Evolutionary conservation across 2,797 vertebrate genomes (phyloP), one percentile per base, ranked within the genome.

Genomic region (Sciurus vulgaris): DNA sequence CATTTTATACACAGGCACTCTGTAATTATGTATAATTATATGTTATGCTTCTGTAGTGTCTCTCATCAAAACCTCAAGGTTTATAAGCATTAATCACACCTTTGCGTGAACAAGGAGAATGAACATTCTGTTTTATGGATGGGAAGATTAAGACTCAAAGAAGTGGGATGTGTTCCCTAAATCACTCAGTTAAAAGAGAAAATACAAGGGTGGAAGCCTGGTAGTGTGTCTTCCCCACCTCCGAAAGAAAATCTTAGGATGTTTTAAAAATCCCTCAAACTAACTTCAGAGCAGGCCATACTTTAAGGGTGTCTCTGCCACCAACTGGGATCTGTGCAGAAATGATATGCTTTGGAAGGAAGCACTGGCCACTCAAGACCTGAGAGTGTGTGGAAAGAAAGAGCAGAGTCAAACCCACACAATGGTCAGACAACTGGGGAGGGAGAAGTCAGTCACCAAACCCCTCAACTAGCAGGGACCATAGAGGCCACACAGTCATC

Each of bases 1-100:
- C 49, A 44, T 90, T 61, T 93, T 83, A 88, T 49, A 85, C 33
- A 73, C 18, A 74, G 41, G 72, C 49, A 17, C n/a, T 77, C 88
- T 93, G 4, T 95, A 95, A 95, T 93, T 96, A 94, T 33, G 73
- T 74, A 38, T 92, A 97, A 95, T 86, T 59, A 92, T 69, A 90
- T 30, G 35, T 84, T 95, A 38, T 7, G 35, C n/a, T 91, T 91
- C 74, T 70, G 6, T 49, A 63, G 65, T 81, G 63, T 90, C 22
- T 26, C 83, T 87, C 35, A 88, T 93, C 59, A 86, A 96, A 89
- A 89, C 59, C 61, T 93, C 92, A 89, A 89, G 77, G 85, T 56
- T 86, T 77, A 69, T 4, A 84, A 91, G 35, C 28, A 74, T 86
- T 93, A 95, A 95, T 97, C 86, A 96, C 38, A 38, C 86, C 70